Evolutionary conservation across 2,888 invertebrate species (phyloP).

Genomic region (Drosophila gaucha): DNA sequence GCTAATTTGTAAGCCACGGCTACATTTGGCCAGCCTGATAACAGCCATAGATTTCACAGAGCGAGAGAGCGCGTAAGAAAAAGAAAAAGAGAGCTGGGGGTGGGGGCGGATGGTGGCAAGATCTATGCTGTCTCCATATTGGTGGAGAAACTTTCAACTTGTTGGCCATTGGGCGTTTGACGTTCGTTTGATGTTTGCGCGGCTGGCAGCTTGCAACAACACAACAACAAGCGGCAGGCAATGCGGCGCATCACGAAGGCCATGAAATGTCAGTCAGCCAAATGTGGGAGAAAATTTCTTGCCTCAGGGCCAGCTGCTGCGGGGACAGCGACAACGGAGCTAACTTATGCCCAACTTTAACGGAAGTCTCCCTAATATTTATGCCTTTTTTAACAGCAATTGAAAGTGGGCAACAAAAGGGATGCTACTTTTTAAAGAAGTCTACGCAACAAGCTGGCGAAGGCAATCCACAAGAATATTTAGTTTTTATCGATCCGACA

Average conservation of each 20-base stretch:
- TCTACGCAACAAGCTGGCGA: too few species aligned
- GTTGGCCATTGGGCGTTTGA: slow-evolving; percentile 73
- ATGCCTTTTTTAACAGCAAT: slow-evolving; percentile 24
- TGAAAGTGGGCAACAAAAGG: not conserved
- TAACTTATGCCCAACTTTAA: slow-evolving; percentile 32
- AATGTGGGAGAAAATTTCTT: slow-evolving; percentile 59
- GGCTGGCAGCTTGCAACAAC: slow-evolving; percentile 19
- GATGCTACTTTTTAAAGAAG: not conserved
- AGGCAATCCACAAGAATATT: not conserved
- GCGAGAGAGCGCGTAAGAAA: not conserved
- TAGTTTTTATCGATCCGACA: too few species aligned
- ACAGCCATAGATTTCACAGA: slow-evolving; percentile 53
- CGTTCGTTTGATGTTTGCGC: slow-evolving; percentile 72
- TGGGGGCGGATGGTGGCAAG: slow-evolving; percentile 8
- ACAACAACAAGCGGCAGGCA: too few species aligned
- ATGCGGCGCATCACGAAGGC: slow-evolving; percentile 67
- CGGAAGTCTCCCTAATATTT: slow-evolving; percentile 38
- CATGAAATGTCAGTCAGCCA: slow-evolving; percentile 74
- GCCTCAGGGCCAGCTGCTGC: slow-evolving; percentile 48
- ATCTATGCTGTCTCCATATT: slow-evolving; percentile 65
- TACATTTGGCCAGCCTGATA: slow-evolving; percentile 72
- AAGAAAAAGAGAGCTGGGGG: slow-evolving; percentile 1
- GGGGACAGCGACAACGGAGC: slow-evolving; percentile 11
- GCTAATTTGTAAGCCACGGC: slow-evolving; percentile 76
- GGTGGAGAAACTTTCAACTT: slow-evolving; percentile 70